Conservation (phyloP, 23 tunicate species). For the Botrylloides violaceus region DNA sequence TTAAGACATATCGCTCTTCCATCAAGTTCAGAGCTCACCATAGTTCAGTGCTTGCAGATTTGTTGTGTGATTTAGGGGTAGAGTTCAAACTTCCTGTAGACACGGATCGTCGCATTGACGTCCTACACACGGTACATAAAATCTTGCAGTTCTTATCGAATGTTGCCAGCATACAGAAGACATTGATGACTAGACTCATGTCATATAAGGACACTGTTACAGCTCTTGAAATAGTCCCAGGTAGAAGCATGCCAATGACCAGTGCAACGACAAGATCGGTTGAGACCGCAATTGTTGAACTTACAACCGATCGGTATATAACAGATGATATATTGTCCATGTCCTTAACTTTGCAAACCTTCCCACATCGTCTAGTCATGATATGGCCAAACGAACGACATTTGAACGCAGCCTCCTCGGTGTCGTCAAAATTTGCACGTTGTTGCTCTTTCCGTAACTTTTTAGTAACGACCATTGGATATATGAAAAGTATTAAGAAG, state of each 20-base stretch:
- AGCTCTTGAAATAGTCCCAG: background rate
- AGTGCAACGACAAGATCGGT: background rate
- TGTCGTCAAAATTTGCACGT: background rate
- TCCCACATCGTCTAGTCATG: background rate
- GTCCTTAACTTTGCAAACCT: background rate
- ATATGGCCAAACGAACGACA: background rate
- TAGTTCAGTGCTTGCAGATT: background rate
- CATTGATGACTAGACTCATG: constrained; percentile 4
- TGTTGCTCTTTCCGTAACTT: background rate
- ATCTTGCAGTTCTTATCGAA: background rate
- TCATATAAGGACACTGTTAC: background rate
- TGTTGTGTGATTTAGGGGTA: background rate
- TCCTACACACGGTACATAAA: background rate
- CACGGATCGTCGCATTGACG: background rate
- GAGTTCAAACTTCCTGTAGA: background rate
- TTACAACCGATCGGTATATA: background rate
- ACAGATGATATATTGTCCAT: background rate
- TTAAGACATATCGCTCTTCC: too few relatives aligned
- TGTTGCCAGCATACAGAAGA: constrained; percentile 9
- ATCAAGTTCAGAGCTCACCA: too few relatives aligned
- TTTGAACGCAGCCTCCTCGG: background rate
- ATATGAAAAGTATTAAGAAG: background rate
- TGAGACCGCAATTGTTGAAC: background rate
- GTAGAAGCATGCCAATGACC: background rate
- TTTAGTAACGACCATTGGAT: background rate